These are phyloP conservation scores for Octopus sinensis DNA, from an alignment of 1,140 invertebrate species.

Conservation along the genomic window DNA sequence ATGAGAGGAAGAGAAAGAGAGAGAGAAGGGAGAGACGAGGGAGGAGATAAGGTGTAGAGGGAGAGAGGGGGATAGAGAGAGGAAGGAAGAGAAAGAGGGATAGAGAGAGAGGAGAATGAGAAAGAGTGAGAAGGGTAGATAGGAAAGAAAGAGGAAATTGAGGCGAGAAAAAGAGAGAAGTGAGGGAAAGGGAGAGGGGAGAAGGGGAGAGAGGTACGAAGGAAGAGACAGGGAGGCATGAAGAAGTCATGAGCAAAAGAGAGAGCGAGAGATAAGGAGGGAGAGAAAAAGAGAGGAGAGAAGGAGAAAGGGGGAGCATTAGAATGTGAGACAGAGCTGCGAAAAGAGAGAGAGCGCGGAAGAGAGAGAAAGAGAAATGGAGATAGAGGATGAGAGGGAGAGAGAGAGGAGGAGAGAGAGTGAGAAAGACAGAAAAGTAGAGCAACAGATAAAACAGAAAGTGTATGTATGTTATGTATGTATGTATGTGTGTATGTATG, in stretches of 20 bases:
- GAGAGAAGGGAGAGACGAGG: neutral
- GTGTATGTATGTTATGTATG: too few species aligned
- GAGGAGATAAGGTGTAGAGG: neutral
- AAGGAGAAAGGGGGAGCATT: neutral
- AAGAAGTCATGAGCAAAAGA: slow-evolving; percentile 14
- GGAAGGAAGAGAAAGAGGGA: neutral
- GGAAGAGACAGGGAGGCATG: slow-evolving; percentile 5
- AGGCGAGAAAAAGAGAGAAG: neutral
- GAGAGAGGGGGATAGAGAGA: neutral
- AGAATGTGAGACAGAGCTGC: neutral
- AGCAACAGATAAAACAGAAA: neutral
- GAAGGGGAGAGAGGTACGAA: neutral
- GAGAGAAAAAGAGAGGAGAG: neutral
- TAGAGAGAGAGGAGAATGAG: neutral
- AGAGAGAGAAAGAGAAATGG: slow-evolving; percentile 8
- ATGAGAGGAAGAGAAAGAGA: neutral
- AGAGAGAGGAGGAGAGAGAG: neutral
- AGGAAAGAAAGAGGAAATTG: neutral
- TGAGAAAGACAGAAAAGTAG: neutral
- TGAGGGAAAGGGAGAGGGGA: neutral
- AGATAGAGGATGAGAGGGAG: neutral
- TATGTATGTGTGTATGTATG: too few species aligned
- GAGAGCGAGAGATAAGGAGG: neutral
- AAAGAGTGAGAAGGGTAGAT: neutral
- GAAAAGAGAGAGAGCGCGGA: slow-evolving; percentile 1